These are phyloP conservation scores for Cheiracanthium punctorium DNA, from an alignment of 2,888 invertebrate species.

Conservation along the genomic window DNA sequence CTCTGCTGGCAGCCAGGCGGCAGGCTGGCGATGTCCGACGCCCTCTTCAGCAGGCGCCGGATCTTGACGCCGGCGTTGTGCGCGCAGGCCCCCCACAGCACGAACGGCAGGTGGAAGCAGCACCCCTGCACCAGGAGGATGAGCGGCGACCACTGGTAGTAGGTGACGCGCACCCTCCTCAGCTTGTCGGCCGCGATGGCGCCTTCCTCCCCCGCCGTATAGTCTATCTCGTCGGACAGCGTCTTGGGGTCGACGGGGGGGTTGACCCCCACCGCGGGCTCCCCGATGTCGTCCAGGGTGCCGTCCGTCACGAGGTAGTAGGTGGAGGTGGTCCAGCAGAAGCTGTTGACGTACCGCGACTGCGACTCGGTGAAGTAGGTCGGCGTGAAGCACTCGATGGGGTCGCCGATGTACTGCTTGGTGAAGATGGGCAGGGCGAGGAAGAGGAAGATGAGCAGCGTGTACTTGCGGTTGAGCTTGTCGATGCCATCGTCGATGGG, in stretches of 20 bases:
- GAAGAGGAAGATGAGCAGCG: constrained; percentile 76
- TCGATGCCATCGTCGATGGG: constrained; percentile 77
- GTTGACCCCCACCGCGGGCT: constrained; percentile 68
- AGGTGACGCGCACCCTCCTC: constrained; percentile 73
- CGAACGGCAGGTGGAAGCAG: constrained; percentile 76
- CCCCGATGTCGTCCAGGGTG: constrained; percentile 70
- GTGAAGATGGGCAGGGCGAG: constrained; percentile 77
- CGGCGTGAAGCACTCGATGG: constrained; percentile 77
- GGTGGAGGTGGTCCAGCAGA: constrained; percentile 76
- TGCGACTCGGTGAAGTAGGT: constrained; percentile 75
- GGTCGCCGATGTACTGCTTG: constrained; percentile 78
- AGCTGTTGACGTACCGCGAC: constrained; percentile 75
- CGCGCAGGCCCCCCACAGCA: constrained; percentile 76
- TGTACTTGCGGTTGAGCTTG: constrained; percentile 77
- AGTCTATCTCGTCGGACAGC: constrained; percentile 73
- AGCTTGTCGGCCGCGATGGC: constrained; percentile 71
- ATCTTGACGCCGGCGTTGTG: constrained; percentile 74
- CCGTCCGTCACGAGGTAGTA: constrained; percentile 74
- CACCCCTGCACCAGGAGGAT: constrained; percentile 76
- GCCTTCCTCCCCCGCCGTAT: constrained; percentile 71
- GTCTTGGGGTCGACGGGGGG: constrained; percentile 72
- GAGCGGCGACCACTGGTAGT: constrained; percentile 76
- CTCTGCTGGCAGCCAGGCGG: constrained; percentile 75
- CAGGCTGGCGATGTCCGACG: constrained; percentile 73
- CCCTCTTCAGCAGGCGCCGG: constrained; percentile 74